phyloP scores from a whole-genome alignment of 2,888 invertebrate genomes.

The Conops quadrifasciatus region DNA sequence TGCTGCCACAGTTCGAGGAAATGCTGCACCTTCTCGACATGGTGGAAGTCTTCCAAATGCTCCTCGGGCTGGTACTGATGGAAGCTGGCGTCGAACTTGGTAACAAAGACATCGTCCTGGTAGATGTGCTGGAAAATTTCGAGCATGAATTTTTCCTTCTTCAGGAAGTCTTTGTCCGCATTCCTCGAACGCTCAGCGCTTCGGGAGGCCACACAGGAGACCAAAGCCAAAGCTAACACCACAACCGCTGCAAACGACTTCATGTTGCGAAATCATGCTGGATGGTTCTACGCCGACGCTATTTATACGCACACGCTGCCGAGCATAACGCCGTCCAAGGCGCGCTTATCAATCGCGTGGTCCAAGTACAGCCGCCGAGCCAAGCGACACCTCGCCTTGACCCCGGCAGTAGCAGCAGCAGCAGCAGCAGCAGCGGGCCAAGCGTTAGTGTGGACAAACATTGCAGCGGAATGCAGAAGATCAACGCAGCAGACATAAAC shows the following conservation, averaged over 20 bases:
- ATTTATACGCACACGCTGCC: conserved; percentile 47
- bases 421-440: not conserved
- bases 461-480: conserved; percentile 19
- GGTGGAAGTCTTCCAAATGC: conserved; percentile 69
- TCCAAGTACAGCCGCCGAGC: conserved; percentile 10
- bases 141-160: conserved; percentile 68
- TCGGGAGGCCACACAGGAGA: conserved; percentile 51
- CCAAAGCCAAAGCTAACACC: conserved; percentile 52
- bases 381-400: conserved; percentile 22
- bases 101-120: conserved; percentile 68
- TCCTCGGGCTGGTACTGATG: conserved; percentile 69
- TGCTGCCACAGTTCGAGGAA: conserved; percentile 70
- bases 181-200: conserved; percentile 55
- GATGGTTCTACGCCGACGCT: conserved; percentile 33
- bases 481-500: conserved; percentile 22
- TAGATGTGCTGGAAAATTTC: conserved; percentile 69
- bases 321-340: not conserved
- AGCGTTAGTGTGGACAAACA: not conserved
- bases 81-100: conserved; percentile 66
- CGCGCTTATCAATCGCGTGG: conserved; percentile 5
- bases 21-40: conserved; percentile 69
- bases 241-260: conserved; percentile 59
- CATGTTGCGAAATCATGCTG: conserved; percentile 57
- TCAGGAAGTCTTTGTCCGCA: conserved; percentile 68
- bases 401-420: conserved; percentile 19